Conservation (phyloP, 2,797 vertebrate genomes). For the Acrossocheilus fasciatus region DNA sequence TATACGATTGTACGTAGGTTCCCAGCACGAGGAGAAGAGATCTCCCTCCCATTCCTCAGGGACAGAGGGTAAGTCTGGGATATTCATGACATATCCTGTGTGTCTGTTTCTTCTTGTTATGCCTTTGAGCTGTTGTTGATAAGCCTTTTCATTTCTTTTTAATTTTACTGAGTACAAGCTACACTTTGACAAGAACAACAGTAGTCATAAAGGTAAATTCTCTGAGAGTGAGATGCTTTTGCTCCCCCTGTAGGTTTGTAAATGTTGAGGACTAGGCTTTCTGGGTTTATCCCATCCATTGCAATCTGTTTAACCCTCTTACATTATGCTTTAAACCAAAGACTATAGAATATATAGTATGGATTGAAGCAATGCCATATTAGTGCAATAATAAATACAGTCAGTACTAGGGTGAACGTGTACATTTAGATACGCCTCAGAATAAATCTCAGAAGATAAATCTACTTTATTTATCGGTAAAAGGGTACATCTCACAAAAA, state of each 20-base stretch:
- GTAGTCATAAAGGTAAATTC: background rate
- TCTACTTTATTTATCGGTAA: background rate
- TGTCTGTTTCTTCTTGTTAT: background rate
- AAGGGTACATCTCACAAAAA: background rate
- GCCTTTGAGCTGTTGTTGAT: background rate
- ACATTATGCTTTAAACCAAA: background rate
- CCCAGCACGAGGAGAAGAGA: slow-evolving; percentile 69
- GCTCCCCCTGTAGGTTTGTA: background rate
- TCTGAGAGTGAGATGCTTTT: background rate
- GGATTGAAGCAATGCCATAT: background rate
- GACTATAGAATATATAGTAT: background rate
- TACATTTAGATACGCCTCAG: background rate
- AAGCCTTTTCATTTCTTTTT: background rate
- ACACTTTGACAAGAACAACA: background rate
- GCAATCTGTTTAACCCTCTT: background rate
- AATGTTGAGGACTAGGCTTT: background rate
- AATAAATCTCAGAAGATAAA: background rate
- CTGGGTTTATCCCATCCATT: background rate
- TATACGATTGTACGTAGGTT: slow-evolving; percentile 26
- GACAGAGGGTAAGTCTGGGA: slow-evolving; percentile 50
- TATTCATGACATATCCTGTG: background rate
- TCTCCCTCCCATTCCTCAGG: slow-evolving; percentile 75
- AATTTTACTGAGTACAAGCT: background rate
- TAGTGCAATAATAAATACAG: background rate
- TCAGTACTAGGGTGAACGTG: background rate